A percentile compares a stretch with the other conserved stretches of the same genome.
phyloP scores from a whole-genome alignment of 1,140 invertebrate genomes.

The Drosophila sturtevanti region DNA sequence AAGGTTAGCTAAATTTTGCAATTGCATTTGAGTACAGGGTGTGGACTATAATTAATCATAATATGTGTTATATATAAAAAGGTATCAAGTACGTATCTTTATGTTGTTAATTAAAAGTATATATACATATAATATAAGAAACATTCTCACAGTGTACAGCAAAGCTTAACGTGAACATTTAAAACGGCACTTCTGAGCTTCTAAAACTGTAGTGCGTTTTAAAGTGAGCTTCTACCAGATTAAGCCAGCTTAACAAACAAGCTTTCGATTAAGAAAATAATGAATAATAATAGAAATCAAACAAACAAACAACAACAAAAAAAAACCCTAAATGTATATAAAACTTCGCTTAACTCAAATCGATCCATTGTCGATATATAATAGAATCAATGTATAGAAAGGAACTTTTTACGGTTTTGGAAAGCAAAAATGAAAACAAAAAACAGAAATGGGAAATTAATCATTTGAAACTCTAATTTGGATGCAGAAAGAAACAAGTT shows the following conservation, averaged over 20 bases:
- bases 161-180: slow-evolving; percentile 29
- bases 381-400: slow-evolving; percentile 54
- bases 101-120: slow-evolving; percentile 8
- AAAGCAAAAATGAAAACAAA: slow-evolving; percentile 29
- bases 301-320: neutral
- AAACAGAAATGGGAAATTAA: slow-evolving; percentile 61
- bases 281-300: neutral
- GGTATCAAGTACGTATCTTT: slow-evolving; percentile 16
- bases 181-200: slow-evolving; percentile 55
- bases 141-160: slow-evolving; percentile 42
- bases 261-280: neutral
- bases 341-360: neutral
- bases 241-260: neutral
- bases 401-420: slow-evolving; percentile 81
- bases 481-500: slow-evolving; percentile 10
- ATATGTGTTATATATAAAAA: slow-evolving; percentile 12
- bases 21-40: slow-evolving; percentile 6
- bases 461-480: slow-evolving; percentile 44
- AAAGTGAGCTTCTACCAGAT: slow-evolving; percentile 21
- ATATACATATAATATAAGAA: neutral
- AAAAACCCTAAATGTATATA: neutral
- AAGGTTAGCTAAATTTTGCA: too few relatives aligned
- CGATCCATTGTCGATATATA: slow-evolving; percentile 9
- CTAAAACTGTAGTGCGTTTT: slow-evolving; percentile 46
- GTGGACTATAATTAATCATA: neutral